A percentile compares a stretch with the other conserved stretches of the same genome.
Conservation (phyloP, 1,140 invertebrate species). For the Chrysoperla carnea region DNA sequence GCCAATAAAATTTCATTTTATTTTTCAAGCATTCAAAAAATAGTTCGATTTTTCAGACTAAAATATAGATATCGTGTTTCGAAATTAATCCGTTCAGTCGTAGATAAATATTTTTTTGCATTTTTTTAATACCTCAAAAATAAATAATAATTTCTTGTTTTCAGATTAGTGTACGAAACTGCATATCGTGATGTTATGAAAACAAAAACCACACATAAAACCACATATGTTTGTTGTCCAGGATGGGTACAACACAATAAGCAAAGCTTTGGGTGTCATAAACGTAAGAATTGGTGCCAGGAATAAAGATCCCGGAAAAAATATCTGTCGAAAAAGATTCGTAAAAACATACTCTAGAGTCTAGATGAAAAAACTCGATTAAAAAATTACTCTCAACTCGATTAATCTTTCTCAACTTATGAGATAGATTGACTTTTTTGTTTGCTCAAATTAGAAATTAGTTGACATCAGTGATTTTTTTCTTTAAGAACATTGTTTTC, state of each 20-base stretch:
- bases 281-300: slow-evolving; percentile 32
- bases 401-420: neutral
- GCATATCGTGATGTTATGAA: slow-evolving; percentile 27
- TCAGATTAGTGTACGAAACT: slow-evolving; percentile 28
- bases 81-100: too few species aligned
- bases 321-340: neutral
- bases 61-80: too few species aligned
- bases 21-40: too few species aligned
- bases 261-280: slow-evolving; percentile 36
- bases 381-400: neutral
- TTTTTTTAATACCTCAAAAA: too few species aligned
- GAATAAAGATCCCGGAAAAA: too few species aligned
- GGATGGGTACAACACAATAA: slow-evolving; percentile 37
- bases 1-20: too few species aligned
- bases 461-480: neutral
- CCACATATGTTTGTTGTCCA: slow-evolving; percentile 34
- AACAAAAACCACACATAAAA: slow-evolving; percentile 24
- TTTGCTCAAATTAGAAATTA: neutral
- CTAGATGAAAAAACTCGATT: neutral
- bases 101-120: too few species aligned
- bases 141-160: slow-evolving; percentile 9
- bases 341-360: neutral
- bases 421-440: too few species aligned
- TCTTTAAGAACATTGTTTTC: neutral
- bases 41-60: too few species aligned